Evolutionary conservation across 1,140 invertebrate species (phyloP).

Genomic region (Drosophila pandora): DNA sequence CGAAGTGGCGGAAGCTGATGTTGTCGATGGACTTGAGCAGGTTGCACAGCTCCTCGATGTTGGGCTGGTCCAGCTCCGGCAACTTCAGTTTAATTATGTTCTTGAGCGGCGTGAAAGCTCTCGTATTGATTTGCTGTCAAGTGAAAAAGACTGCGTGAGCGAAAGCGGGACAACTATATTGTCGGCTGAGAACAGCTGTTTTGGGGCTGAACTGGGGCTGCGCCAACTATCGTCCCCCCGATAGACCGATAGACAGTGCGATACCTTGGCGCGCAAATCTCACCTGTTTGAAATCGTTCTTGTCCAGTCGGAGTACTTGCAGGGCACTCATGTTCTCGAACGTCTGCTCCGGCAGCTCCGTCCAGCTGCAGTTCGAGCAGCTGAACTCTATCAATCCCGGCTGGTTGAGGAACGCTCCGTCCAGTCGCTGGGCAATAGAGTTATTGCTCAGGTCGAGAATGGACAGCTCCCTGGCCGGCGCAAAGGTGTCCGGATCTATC

Average conservation of each 20-base stretch:
- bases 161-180: constrained; percentile 56
- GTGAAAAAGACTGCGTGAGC: constrained; percentile 17
- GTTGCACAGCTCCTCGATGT: constrained; percentile 75
- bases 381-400: constrained; percentile 66
- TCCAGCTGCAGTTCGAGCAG: constrained; percentile 77
- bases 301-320: constrained; percentile 82
- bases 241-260: constrained; percentile 26
- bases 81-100: constrained; percentile 76
- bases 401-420: constrained; percentile 74
- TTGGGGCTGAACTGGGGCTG: constrained; percentile 7
- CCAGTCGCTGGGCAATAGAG: constrained; percentile 82
- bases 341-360: constrained; percentile 73
- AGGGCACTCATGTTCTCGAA: constrained; percentile 84
- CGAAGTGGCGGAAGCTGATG: constrained; percentile 72
- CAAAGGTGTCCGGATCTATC: constrained; percentile 84
- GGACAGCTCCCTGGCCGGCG: constrained; percentile 83
- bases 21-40: constrained; percentile 73
- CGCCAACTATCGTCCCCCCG: constrained; percentile 41
- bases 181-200: constrained; percentile 1
- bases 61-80: constrained; percentile 65
- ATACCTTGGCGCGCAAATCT: constrained; percentile 45
- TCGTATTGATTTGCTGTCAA: constrained; percentile 82
- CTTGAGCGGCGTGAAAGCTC: constrained; percentile 75
- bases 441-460: constrained; percentile 85
- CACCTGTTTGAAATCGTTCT: constrained; percentile 82